Conservation (phyloP, 2,888 invertebrate species). For the Periphyllus acericola region DNA sequence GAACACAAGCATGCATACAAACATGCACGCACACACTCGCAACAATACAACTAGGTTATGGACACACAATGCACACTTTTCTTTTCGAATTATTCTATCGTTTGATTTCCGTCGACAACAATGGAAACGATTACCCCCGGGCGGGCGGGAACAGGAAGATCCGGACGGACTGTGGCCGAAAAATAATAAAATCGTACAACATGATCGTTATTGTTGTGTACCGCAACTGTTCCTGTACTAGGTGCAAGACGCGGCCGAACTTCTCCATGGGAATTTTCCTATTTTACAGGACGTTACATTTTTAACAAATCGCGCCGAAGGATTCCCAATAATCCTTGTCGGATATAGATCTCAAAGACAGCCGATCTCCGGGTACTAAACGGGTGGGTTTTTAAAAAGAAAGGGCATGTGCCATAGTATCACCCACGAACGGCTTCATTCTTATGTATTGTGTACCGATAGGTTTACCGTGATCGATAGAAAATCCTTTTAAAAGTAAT, state of each 20-base stretch:
- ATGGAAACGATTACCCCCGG: slow-evolving; percentile 41
- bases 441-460: too few species aligned
- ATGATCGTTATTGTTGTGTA: not conserved
- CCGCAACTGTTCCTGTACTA: not conserved
- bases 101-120: slow-evolving; percentile 50
- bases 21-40: not conserved
- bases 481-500: too few species aligned
- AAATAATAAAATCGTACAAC: not conserved
- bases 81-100: slow-evolving; percentile 45
- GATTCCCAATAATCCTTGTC: too few species aligned
- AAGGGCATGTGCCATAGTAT: too few species aligned
- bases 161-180: not conserved
- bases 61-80: slow-evolving; percentile 46
- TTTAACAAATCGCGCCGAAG: too few species aligned
- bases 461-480: too few species aligned
- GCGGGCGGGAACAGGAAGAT: not conserved
- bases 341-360: too few species aligned
- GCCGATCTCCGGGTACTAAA: too few species aligned
- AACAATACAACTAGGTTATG: slow-evolving; percentile 56
- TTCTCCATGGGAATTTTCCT: not conserved
- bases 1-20: not conserved
- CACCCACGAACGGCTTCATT: too few species aligned
- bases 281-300: not conserved
- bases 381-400: too few species aligned
- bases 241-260: not conserved